Evolutionary conservation across 2,113 vertebrate species (phyloP).

Genomic region (Oreochromis spilurus): DNA sequence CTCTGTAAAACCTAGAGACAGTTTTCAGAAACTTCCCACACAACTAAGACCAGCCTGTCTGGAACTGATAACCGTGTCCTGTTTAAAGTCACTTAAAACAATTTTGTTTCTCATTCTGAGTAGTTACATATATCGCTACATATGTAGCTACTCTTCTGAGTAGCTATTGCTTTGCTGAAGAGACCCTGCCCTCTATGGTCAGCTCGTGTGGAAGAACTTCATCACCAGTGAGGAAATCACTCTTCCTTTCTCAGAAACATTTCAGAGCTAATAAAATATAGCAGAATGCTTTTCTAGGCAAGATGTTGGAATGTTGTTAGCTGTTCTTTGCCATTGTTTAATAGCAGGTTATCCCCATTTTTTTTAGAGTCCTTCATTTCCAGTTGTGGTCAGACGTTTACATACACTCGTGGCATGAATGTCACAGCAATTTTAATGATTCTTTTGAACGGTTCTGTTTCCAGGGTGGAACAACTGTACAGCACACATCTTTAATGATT

Average conservation of each 20-base stretch:
- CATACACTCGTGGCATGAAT: neutral
- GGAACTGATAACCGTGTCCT: neutral
- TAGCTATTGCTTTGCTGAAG: neutral
- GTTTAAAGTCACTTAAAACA: neutral
- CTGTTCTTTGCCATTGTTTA: rapidly evolving
- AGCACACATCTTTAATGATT: neutral
- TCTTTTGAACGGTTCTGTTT: neutral
- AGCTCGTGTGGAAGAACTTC: neutral
- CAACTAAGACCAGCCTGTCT: neutral
- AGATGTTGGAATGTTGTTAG: neutral
- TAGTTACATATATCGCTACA: neutral
- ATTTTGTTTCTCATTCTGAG: neutral
- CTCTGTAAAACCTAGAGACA: neutral
- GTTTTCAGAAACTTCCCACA: neutral
- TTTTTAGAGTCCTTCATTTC: neutral
- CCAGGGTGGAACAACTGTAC: neutral
- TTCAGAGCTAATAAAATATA: neutral
- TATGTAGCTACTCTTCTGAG: neutral
- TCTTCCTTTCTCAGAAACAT: neutral
- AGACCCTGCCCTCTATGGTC: neutral
- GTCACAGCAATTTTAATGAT: neutral
- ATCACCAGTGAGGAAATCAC: neutral
- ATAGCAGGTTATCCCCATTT: neutral
- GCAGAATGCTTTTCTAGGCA: neutral
- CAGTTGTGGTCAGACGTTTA: neutral